Base-by-base conservation (phyloP, 2,888 invertebrate species). In the Meiosimyza decipiens region DNA sequence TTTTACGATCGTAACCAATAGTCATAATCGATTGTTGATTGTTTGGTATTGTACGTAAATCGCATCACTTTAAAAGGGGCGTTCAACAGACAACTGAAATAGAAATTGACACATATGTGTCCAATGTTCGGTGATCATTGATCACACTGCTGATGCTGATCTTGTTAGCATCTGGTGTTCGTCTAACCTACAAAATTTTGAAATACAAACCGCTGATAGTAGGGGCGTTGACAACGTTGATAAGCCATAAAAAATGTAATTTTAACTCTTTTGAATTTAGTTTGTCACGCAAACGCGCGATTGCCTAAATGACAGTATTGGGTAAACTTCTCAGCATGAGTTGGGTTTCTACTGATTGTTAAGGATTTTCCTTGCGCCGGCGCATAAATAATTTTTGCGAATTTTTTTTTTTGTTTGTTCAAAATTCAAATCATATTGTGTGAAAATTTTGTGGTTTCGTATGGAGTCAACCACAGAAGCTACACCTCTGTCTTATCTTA, bases 361-460 rank as follows among this genome's bases (percentile, higher is more conserved):
- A 68, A 75, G 77, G 81, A 76, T 80, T 81, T 82, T 73, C 78
- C 79, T 77, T 80, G 77, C 79, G 79, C 80, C 81, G 33, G 40
- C 40, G 52, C 71, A 62, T n/a, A 63, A 66, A 54, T 12, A n/a
- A 6, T 62, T 16, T 55, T 59, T 28, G 28, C 3, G 28, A n/a
- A 12, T 6, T 49, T 3, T 47, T 13, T 68, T 71, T 69, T 71
- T 74, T 40, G 71, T 71, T 74, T 40, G 71, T 68, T 59, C 66
- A 50, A 65, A 59, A 71, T 75, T 50, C 65, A n/a, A n/a, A n/a
- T 28, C 28, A 28, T 3, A 28, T 52, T 69, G 13, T 55, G 6
- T 22, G 67, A 50, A 47, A 70, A 13, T 55, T 12, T 62, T 22
- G 11, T 57, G 69, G 65, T 68, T 74, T 60, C 66, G 47, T n/a